phyloP scores from a whole-genome alignment of 2,113 vertebrate genomes.

The Micronycteris hirsuta region DNA sequence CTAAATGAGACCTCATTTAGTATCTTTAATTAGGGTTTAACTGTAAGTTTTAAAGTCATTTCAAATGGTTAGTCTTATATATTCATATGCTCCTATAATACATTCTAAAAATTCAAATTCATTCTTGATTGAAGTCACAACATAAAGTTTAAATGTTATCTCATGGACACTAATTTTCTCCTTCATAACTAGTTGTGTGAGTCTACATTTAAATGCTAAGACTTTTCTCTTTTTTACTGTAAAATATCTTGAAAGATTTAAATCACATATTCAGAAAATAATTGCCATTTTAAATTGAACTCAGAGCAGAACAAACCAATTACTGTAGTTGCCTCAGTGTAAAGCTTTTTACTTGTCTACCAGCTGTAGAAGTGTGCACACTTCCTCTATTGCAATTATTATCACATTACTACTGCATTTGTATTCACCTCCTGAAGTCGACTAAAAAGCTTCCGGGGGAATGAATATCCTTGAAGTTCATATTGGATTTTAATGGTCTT shows the following conservation, averaged over 20 bases:
- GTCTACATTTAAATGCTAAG: slow-evolving; percentile 44
- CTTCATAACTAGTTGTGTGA: not conserved
- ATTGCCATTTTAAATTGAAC: slow-evolving; percentile 69
- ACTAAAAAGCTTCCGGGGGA: slow-evolving; percentile 3
- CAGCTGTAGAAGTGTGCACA: not conserved
- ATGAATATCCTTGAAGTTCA: slow-evolving; percentile 51
- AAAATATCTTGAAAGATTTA: slow-evolving; percentile 62
- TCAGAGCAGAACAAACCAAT: slow-evolving; percentile 67
- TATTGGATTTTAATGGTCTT: slow-evolving; percentile 45
- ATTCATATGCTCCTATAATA: slow-evolving; percentile 55
- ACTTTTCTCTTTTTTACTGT: not conserved
- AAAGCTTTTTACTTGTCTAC: not conserved
- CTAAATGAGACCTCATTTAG: slow-evolving; percentile 52
- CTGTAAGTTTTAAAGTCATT: slow-evolving; percentile 50
- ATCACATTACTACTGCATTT: slow-evolving; percentile 54
- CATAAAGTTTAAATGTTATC: slow-evolving; percentile 46
- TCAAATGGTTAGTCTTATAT: slow-evolving; percentile 39
- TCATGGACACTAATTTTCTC: slow-evolving; percentile 58
- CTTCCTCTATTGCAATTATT: slow-evolving; percentile 36
- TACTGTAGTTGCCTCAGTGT: slow-evolving; percentile 37
- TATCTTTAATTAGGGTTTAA: slow-evolving; percentile 64
- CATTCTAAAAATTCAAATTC: slow-evolving; percentile 59
- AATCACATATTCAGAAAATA: slow-evolving; percentile 64
- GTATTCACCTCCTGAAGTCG: slow-evolving; percentile 32
- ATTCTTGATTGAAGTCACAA: slow-evolving; percentile 60